Conservation (phyloP, 2,113 vertebrate species). For the Corythoichthys haematopterus region DNA sequence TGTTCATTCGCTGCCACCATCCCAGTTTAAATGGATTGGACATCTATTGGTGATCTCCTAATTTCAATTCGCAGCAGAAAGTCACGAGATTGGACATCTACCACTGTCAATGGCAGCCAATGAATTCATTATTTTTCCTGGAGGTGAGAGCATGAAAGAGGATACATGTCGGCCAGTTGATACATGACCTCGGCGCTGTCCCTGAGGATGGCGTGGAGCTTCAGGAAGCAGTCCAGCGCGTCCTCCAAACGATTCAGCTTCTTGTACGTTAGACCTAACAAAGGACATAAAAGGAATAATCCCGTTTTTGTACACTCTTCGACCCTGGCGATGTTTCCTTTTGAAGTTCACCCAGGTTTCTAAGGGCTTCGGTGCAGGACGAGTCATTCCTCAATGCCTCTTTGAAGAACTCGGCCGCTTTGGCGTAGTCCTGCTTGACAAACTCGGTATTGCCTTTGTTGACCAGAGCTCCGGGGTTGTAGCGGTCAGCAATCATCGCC, state of each 20-base stretch:
- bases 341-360: slow-evolving; percentile 84
- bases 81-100: too few relatives aligned
- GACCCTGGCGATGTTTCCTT: neutral
- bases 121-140: too few relatives aligned
- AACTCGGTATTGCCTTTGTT: slow-evolving; percentile 96
- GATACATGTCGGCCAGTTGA: slow-evolving; percentile 93
- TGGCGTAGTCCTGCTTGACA: slow-evolving; percentile 83
- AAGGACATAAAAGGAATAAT: neutral
- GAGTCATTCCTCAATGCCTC: slow-evolving; percentile 95
- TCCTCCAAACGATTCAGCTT: slow-evolving; percentile 82
- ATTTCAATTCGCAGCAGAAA: too few relatives aligned
- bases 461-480: slow-evolving; percentile 89
- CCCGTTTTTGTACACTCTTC: neutral
- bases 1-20: too few relatives aligned
- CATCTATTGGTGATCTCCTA: too few relatives aligned
- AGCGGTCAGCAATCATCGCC: slow-evolving; percentile 88
- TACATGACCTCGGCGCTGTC: slow-evolving; percentile 89
- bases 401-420: slow-evolving; percentile 92
- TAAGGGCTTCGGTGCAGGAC: slow-evolving; percentile 92
- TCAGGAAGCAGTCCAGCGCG: slow-evolving; percentile 90
- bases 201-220: slow-evolving; percentile 89
- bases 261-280: slow-evolving; percentile 85
- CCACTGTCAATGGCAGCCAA: too few relatives aligned
- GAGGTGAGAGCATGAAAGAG: slow-evolving; percentile 25
- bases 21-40: too few relatives aligned